These are phyloP conservation scores for Oryzias sinensis DNA, from an alignment of 2,797 vertebrate species.

Conservation along the genomic window DNA sequence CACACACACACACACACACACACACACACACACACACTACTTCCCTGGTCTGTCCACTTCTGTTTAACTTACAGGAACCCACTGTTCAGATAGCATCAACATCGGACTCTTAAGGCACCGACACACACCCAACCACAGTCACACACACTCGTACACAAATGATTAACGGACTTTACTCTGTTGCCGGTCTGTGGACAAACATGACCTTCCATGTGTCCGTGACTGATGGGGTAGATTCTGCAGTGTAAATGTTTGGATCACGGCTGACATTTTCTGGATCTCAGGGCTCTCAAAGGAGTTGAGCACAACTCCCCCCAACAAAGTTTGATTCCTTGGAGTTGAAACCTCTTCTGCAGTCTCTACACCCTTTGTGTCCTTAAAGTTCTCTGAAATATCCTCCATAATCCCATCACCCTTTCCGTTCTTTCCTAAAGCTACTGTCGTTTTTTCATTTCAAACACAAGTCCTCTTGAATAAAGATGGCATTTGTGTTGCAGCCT, in stretches of 20 bases:
- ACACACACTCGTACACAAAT: background rate
- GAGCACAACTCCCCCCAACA: background rate
- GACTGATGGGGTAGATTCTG: background rate
- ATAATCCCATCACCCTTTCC: background rate
- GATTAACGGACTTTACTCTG: constrained; percentile 14
- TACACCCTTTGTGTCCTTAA: background rate
- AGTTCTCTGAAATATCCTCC: background rate
- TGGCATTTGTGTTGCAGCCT: too few relatives aligned
- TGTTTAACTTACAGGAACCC: constrained; percentile 15
- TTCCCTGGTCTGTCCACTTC: constrained; percentile 12
- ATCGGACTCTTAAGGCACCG: background rate
- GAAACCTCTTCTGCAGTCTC: background rate
- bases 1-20: background rate
- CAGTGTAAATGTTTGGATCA: background rate
- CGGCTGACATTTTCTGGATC: background rate
- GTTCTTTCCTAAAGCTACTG: background rate
- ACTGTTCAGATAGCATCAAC: background rate
- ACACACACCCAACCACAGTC: background rate
- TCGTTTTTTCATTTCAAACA: too few relatives aligned
- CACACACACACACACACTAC: background rate
- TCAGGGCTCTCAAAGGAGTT: background rate
- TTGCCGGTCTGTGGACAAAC: constrained; percentile 11
- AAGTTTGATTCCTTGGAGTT: constrained; percentile 1
- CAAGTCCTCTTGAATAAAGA: too few relatives aligned
- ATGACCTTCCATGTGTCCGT: constrained; percentile 2